A percentile compares a stretch with the other conserved stretches of the same genome.
These are phyloP conservation scores for Zaprionus lachaisei DNA, from an alignment of 1,140 invertebrate genomes.

Conservation along the genomic window DNA sequence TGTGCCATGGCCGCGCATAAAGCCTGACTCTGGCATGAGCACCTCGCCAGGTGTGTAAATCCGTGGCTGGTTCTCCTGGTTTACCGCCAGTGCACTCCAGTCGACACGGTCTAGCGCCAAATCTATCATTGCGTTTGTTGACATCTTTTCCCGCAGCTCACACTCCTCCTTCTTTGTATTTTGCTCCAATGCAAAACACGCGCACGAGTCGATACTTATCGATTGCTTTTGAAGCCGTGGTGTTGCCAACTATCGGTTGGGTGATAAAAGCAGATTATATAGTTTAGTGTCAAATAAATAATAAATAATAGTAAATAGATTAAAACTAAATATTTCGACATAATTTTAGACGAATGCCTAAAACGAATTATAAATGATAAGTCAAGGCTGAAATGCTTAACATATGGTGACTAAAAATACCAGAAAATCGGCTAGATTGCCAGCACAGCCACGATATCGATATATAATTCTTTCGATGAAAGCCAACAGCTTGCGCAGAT, in stretches of 20 bases:
- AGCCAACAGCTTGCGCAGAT: conserved; percentile 5
- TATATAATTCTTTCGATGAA: neutral
- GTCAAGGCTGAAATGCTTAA: neutral
- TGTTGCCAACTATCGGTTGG: neutral
- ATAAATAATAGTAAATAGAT: neutral
- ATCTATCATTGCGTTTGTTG: conserved; percentile 83
- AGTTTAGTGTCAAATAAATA: neutral
- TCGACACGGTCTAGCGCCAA: conserved; percentile 86
- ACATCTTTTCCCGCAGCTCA: conserved; percentile 37
- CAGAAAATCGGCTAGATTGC: conserved; percentile 1
- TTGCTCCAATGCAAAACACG: conserved; percentile 35
- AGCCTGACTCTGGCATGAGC: conserved; percentile 92
- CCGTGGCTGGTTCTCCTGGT: conserved; percentile 86
- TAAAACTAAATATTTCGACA: neutral
- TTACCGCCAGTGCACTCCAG: conserved; percentile 85
- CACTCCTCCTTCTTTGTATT: neutral
- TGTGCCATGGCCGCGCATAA: conserved; percentile 98
- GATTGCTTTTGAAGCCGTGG: neutral
- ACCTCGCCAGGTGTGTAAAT: conserved; percentile 95
- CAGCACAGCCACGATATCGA: neutral
- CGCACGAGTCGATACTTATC: conserved; percentile 13
- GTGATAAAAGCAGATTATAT: neutral
- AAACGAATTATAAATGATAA: no score
- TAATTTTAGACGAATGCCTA: no score
- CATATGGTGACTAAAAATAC: neutral